These are phyloP conservation scores for Sakesphorus luctuosus DNA, from an alignment of 2,113 vertebrate species.

Conservation along the genomic window DNA sequence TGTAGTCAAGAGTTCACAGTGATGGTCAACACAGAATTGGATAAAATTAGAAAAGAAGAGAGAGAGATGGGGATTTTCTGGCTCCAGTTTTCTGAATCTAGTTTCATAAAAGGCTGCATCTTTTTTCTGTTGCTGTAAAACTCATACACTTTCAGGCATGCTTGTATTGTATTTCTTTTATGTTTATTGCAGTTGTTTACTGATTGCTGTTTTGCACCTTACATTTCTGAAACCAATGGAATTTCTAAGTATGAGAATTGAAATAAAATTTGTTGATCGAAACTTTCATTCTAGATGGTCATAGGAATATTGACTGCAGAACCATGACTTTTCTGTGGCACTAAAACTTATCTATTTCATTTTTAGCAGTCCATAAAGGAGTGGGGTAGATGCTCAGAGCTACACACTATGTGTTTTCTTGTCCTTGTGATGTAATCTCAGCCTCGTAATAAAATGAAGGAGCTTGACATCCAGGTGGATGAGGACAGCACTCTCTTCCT, in stretches of 20 bases:
- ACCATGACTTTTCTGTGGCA: constrained; percentile 7
- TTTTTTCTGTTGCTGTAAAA: not conserved
- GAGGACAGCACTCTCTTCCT: not conserved
- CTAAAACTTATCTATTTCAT: not conserved
- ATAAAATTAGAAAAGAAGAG: not conserved
- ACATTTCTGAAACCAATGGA: constrained; percentile 32
- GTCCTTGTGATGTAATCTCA: not conserved
- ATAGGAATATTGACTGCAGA: not conserved
- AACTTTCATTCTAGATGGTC: constrained; percentile 7
- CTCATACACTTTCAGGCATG: not conserved
- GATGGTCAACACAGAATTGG: not conserved
- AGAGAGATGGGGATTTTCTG: fast-evolving
- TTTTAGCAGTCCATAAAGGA: constrained; percentile 10
- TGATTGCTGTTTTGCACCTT: not conserved
- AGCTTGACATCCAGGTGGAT: not conserved
- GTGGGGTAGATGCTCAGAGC: not conserved
- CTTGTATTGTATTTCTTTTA: not conserved
- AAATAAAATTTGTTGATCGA: constrained; percentile 53
- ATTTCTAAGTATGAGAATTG: constrained; percentile 25
- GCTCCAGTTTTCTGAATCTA: not conserved
- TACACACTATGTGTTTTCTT: not conserved
- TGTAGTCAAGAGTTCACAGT: not conserved
- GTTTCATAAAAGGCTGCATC: not conserved
- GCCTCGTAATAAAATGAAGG: not conserved
- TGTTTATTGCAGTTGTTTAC: constrained; percentile 17